Base-by-base conservation (phyloP, 2,797 vertebrate genomes). In the Myotis myotis region DNA sequence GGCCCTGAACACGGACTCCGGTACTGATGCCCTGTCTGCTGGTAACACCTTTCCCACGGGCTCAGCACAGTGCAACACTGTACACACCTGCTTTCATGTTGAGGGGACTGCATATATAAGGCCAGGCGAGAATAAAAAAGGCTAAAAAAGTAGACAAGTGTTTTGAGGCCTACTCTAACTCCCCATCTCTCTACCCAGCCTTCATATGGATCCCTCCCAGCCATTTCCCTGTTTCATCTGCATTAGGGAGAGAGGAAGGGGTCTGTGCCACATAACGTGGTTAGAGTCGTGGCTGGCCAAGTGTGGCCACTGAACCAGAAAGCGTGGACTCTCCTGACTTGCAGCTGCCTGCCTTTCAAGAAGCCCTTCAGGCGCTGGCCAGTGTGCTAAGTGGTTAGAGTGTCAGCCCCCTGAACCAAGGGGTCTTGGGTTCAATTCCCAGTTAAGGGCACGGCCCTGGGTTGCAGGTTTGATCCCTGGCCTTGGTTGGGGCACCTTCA, bases 11-110 rank as follows among this genome's bases (percentile, higher is more conserved):
- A 49, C 22, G 3, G 25, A 38, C 33, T 11, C 71, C 19, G 23
- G 38, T 22, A 1, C 20, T 10, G 22, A 68, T 0, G 1, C 4
- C n/a, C 23, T 51, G 11, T 83, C 17, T 12, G 13, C 2, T 0
- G 5, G 55, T 8, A 5, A 49, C 12, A 13, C 36, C 57, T 36
- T 80, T 74, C 33, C 36, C 38, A 28, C 28, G 47, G 57, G 64
- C 44, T 5, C 4, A 17, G 2, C 62, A 33, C 38, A 2, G 0
- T 16, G 19, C 47, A 20, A 15, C 25, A 44, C 10, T 53, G 2
- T 2, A 8, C 49, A 4, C 36, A 28, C 17, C 20, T 62, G 71
- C 38, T 28, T 62, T 11, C 55, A 1, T n/a, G 3, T 47, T 66
- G 8, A 47, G 38, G 41, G 30, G 11, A 55, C 28, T 23, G 64